These are phyloP conservation scores for Hipposideros larvatus DNA, from an alignment of 2,797 vertebrate species.

Conservation along the genomic window DNA sequence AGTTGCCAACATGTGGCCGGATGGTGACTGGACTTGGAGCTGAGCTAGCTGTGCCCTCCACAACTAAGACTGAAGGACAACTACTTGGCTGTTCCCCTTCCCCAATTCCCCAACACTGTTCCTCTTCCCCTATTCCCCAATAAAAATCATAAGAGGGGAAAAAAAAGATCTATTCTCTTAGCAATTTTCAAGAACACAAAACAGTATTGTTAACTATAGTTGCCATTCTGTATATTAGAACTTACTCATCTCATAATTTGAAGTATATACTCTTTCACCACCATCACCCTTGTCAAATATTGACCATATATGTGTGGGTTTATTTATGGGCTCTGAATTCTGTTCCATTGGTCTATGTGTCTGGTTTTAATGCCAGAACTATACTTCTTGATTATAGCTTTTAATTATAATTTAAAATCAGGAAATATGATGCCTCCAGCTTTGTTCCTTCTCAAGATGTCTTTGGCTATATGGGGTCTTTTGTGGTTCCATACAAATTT, in stretches of 20 bases:
- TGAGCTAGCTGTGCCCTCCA: too few relatives aligned
- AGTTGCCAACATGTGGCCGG: too few relatives aligned
- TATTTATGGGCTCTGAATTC: background rate
- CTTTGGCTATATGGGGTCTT: too few relatives aligned
- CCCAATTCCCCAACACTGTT: too few relatives aligned
- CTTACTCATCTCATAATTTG: background rate
- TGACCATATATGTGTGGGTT: background rate
- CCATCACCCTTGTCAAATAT: background rate
- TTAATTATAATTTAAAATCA: background rate
- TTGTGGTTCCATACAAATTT: background rate
- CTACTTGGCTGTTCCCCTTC: too few relatives aligned
- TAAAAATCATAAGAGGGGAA: too few relatives aligned
- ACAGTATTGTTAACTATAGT: background rate
- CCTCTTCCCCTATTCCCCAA: too few relatives aligned
- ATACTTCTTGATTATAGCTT: background rate
- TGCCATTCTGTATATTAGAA: background rate
- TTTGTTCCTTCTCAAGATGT: background rate
- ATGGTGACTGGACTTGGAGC: too few relatives aligned
- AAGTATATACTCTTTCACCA: background rate
- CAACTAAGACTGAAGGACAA: too few relatives aligned
- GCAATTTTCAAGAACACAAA: background rate
- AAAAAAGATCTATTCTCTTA: background rate
- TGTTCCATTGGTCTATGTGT: background rate
- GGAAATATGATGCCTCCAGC: too few relatives aligned
- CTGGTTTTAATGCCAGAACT: background rate